phyloP scores from a whole-genome alignment of 2,797 vertebrate species.

The Trachops cirrhosus region DNA sequence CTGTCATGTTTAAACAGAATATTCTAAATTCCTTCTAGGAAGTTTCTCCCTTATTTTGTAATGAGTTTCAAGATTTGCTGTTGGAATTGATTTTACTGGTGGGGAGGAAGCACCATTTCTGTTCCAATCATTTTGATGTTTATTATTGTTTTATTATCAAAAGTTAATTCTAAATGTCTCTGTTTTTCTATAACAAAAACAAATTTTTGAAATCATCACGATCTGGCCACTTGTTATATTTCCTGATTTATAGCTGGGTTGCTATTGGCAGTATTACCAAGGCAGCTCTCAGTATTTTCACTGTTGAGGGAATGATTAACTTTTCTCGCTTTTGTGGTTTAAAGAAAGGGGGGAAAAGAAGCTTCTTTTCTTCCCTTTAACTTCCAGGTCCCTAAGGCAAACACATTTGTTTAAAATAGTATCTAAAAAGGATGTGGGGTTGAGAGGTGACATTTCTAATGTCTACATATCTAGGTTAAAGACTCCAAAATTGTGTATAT shows the following conservation, averaged over 20 bases:
- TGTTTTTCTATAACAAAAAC: background rate
- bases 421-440: background rate
- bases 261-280: background rate
- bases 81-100: background rate
- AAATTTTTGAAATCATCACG: background rate
- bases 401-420: background rate
- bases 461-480: background rate
- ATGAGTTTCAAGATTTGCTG: background rate
- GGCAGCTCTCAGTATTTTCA: background rate
- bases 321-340: background rate
- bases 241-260: background rate
- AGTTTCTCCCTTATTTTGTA: background rate
- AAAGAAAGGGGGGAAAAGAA: background rate
- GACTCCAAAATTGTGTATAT: background rate
- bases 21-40: constrained; percentile 9
- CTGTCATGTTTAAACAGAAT: background rate
- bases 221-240: background rate
- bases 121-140: background rate
- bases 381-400: background rate
- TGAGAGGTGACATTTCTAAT: background rate
- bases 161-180: background rate
- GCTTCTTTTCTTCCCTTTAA: background rate
- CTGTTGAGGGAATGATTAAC: background rate
- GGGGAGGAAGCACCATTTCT: background rate
- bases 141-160: background rate